phyloP scores from a whole-genome alignment of 2,797 vertebrate species.

The Poecile montanus region DNA sequence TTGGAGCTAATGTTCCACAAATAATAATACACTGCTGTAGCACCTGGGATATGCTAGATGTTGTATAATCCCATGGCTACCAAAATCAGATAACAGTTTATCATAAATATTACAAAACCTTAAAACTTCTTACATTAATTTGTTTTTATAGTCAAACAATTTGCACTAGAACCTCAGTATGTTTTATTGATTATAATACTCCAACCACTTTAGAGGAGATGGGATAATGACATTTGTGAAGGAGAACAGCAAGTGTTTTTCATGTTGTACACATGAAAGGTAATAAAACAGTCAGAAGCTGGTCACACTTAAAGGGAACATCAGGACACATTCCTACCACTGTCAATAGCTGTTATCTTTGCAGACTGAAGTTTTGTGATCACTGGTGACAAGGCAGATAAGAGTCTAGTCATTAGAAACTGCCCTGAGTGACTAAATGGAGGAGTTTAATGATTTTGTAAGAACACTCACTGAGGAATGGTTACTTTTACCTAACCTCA shows the following conservation, averaged over 20 bases:
- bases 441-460: not conserved
- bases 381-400: not conserved
- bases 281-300: not conserved
- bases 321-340: not conserved
- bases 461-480: not conserved
- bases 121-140: constrained; percentile 63
- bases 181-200: constrained; percentile 68
- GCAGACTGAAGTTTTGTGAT: not conserved
- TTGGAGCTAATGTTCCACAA: constrained; percentile 71
- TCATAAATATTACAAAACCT: constrained; percentile 68
- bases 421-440: not conserved
- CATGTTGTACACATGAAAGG: not conserved
- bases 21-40: constrained; percentile 52
- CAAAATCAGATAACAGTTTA: constrained; percentile 54
- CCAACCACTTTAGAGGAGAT: constrained; percentile 9
- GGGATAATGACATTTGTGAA: constrained; percentile 55
- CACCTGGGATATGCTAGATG: constrained; percentile 42
- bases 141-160: constrained; percentile 65
- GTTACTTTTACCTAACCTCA: not conserved
- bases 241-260: constrained; percentile 29
- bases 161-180: constrained; percentile 54
- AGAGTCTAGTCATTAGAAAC: not conserved
- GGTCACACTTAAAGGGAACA: not conserved
- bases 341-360: not conserved
- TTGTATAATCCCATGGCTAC: constrained; percentile 49